A percentile compares a stretch with the other conserved stretches of the same genome.
Conservation (phyloP, 2,113 vertebrate species). For the Oxyruncus cristatus region DNA sequence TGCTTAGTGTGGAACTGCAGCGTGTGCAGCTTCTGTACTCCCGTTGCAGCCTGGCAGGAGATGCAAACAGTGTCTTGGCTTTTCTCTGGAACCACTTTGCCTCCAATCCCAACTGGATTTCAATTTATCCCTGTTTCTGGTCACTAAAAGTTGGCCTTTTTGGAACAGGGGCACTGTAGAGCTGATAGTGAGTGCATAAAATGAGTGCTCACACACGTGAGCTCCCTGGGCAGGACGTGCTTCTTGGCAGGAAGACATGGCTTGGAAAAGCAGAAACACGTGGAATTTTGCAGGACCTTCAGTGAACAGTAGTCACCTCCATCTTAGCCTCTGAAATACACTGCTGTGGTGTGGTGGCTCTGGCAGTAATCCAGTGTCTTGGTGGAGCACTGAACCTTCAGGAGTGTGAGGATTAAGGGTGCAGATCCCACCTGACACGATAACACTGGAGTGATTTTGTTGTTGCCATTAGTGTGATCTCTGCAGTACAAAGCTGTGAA, state of each 20-base stretch:
- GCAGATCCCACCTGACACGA: background rate
- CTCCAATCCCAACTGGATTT: background rate
- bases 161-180: background rate
- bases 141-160: background rate
- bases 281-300: background rate
- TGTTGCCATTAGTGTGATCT: background rate
- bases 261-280: background rate
- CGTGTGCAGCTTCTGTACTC: rapidly evolving
- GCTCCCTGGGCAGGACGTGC: background rate
- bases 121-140: background rate
- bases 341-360: background rate
- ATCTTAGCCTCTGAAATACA: rapidly evolving
- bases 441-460: background rate
- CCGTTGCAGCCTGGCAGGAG: background rate
- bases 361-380: background rate
- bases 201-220: background rate
- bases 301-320: rapidly evolving
- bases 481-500: background rate
- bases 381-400: background rate
- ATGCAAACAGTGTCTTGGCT: background rate
- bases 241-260: background rate
- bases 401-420: background rate
- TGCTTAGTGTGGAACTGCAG: rapidly evolving
- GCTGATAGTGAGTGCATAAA: background rate
- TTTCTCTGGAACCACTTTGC: background rate